Percentiles rank a stretch among this genome's conserved stretches.
Conservation (phyloP, 2,797 vertebrate species). For the Petrocephalus sullivani region DNA sequence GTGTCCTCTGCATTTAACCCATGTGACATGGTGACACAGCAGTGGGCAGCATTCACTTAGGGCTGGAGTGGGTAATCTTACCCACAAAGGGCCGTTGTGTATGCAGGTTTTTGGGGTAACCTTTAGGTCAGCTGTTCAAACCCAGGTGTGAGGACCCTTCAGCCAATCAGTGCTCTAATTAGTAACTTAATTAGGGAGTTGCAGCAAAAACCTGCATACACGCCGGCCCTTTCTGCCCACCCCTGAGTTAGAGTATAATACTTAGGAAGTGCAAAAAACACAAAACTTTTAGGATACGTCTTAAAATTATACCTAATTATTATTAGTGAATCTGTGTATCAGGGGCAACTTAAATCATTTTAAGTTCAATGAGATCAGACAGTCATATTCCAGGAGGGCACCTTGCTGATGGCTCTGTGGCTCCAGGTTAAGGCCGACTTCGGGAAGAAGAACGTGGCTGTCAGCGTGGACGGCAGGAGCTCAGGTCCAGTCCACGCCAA, state of each 20-base stretch:
- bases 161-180: no score
- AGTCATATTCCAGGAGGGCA: not conserved
- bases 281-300: not conserved
- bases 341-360: not conserved
- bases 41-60: no score
- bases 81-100: no score
- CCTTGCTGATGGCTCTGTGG: not conserved
- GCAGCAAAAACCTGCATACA: no score
- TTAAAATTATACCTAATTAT: not conserved
- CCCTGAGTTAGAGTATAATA: not conserved
- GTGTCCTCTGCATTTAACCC: no score
- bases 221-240: no score
- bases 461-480: slow-evolving; percentile 65
- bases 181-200: no score
- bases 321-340: not conserved
- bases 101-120: no score
- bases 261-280: not conserved
- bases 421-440: slow-evolving; percentile 75
- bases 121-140: no score
- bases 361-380: not conserved
- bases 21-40: no score
- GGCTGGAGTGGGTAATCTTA: no score
- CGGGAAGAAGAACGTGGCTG: slow-evolving; percentile 60
- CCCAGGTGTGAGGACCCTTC: no score
- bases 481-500: slow-evolving; percentile 45